Conservation (phyloP, 2,113 vertebrate genomes). For the Helogale parvula region DNA sequence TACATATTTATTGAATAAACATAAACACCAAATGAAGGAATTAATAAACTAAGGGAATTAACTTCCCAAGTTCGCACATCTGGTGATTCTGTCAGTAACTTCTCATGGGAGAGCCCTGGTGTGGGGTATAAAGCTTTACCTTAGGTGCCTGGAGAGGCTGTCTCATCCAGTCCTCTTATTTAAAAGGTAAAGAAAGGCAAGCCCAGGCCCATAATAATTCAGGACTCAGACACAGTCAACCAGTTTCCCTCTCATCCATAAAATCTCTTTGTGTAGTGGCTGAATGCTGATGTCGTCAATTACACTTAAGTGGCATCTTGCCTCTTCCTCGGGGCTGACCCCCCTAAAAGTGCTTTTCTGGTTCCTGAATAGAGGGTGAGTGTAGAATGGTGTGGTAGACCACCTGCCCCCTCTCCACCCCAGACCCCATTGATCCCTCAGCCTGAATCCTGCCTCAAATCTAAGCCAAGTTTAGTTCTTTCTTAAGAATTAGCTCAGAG, state of each 20-base stretch:
- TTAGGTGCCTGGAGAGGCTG: accelerated
- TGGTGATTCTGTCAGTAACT: not conserved
- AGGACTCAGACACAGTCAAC: accelerated
- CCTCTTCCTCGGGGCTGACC: accelerated
- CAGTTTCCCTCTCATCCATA: not conserved
- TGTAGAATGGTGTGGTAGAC: not conserved
- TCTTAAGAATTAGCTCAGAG: not conserved
- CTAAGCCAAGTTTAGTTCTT: not conserved
- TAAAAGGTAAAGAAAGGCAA: not conserved
- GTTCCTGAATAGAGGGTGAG: not conserved
- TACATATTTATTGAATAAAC: conserved; percentile 47
- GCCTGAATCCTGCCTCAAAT: not conserved
- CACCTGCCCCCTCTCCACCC: not conserved
- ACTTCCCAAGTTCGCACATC: not conserved
- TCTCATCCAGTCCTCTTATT: not conserved
- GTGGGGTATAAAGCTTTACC: not conserved
- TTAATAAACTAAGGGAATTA: conserved; percentile 37
- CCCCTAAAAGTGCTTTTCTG: no score
- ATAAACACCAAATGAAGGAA: conserved; percentile 13
- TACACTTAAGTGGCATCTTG: not conserved
- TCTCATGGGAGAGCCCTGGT: not conserved
- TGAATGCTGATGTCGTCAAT: not conserved
- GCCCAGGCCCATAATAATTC: no score
- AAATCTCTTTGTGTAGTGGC: not conserved
- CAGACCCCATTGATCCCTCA: not conserved